Conservation (phyloP, 2,888 invertebrate genomes). For the Crematogaster levior region DNA sequence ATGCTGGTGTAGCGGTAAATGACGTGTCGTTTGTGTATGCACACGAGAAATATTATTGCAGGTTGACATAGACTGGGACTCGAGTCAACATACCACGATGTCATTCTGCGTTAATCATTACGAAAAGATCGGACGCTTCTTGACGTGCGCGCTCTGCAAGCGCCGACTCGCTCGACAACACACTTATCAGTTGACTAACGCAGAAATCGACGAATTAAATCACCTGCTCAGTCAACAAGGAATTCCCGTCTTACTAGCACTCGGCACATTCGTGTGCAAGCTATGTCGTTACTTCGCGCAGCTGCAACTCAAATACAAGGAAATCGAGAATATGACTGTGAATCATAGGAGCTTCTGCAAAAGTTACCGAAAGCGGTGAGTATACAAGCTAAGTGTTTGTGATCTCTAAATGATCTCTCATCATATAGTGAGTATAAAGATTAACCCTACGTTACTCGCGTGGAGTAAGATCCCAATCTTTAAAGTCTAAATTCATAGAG, state of each 20-base stretch:
- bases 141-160: constrained; percentile 92
- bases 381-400: background rate
- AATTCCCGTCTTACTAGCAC: constrained; percentile 89
- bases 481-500: background rate
- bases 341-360: constrained; percentile 87
- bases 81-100: constrained; percentile 83
- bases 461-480: background rate
- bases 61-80: constrained; percentile 86
- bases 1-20: background rate
- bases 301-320: constrained; percentile 88
- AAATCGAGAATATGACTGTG: constrained; percentile 85
- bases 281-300: constrained; percentile 93
- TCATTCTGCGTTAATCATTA: constrained; percentile 89
- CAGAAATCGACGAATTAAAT: constrained; percentile 87
- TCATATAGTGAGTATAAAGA: background rate
- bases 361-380: constrained; percentile 89
- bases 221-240: constrained; percentile 87
- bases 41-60: constrained; percentile 60
- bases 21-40: background rate
- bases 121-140: constrained; percentile 90
- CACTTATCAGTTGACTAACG: constrained; percentile 90
- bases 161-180: constrained; percentile 92
- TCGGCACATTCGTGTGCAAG: constrained; percentile 93
- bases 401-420: background rate
- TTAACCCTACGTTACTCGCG: background rate